Evolutionary conservation across 1,140 invertebrate species (phyloP).

Genomic region (Temnothorax curvispinosus): DNA sequence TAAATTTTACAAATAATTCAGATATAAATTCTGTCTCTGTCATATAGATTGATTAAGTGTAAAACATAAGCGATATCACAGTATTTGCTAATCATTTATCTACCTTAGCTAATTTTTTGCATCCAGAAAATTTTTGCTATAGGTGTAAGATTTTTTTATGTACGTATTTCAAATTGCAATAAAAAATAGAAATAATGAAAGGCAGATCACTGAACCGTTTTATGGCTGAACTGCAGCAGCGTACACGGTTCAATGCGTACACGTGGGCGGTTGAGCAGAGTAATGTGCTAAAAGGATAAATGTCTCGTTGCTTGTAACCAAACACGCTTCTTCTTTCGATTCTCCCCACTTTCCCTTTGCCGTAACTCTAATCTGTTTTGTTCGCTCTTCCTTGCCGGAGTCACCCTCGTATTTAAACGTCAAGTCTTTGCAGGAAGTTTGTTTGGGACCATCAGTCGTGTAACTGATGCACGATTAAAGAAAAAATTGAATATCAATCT

Average conservation of each 20-base stretch:
- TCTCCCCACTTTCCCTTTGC: conserved; percentile 25
- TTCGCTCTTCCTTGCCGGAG: neutral
- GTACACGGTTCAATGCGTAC: conserved; percentile 18
- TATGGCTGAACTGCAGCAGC: neutral
- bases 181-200: neutral
- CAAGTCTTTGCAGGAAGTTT: neutral
- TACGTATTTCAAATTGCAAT: neutral
- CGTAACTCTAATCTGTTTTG: neutral
- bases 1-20: no score
- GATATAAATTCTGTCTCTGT: no score
- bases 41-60: no score
- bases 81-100: no score
- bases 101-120: no score
- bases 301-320: conserved; percentile 71
- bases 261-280: conserved; percentile 60
- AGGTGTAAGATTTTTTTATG: no score
- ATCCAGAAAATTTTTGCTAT: no score
- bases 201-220: neutral
- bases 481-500: neutral
- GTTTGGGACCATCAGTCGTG: neutral
- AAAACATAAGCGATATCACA: no score
- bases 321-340: conserved; percentile 63
- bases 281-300: conserved; percentile 70
- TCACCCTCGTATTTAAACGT: conserved; percentile 6
- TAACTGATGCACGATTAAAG: conserved; percentile 1